Conservation (phyloP, 2,888 invertebrate genomes). For the Eulithis testata region DNA sequence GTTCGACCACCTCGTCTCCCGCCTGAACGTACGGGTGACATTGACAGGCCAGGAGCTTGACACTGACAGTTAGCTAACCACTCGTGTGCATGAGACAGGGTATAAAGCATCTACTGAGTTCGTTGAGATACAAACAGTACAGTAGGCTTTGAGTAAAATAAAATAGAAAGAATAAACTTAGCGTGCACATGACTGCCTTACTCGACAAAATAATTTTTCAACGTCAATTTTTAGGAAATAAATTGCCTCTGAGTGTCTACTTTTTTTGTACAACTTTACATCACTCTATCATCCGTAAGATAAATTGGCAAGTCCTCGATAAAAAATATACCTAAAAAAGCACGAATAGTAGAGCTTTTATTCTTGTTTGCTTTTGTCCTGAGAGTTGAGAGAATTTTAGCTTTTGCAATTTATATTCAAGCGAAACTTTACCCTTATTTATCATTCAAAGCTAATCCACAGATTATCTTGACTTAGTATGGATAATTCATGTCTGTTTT, state of each 20-base stretch:
- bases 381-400: slow-evolving; percentile 22
- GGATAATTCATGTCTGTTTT: slow-evolving; percentile 29
- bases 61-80: too few species aligned
- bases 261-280: not conserved
- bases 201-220: not conserved
- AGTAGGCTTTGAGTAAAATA: not conserved
- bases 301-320: slow-evolving; percentile 2
- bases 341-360: slow-evolving; percentile 8
- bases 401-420: slow-evolving; percentile 29
- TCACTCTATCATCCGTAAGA: not conserved
- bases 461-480: slow-evolving; percentile 41
- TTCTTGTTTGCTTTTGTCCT: slow-evolving; percentile 14
- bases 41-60: too few species aligned
- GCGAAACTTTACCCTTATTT: slow-evolving; percentile 33
- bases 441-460: slow-evolving; percentile 43
- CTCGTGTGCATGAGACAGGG: too few species aligned
- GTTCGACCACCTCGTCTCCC: too few species aligned
- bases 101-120: too few species aligned
- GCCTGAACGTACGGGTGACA: too few species aligned
- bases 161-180: not conserved
- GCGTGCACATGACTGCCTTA: too few species aligned
- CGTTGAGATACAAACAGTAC: too few species aligned
- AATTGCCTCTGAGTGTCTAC: not conserved
- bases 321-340: not conserved
- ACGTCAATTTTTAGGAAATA: not conserved